phyloP scores from a whole-genome alignment of 2,888 invertebrate genomes.

The Chaitophorus viminalis region DNA sequence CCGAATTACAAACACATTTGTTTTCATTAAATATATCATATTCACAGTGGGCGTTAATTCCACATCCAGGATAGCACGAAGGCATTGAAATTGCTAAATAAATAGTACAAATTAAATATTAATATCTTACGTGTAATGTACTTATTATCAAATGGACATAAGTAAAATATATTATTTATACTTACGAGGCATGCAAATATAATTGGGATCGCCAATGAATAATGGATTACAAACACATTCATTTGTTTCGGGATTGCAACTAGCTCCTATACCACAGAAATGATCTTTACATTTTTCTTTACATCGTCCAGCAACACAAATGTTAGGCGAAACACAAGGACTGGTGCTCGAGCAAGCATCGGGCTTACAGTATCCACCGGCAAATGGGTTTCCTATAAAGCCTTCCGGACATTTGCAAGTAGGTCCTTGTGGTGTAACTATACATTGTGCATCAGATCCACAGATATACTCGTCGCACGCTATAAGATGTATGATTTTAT shows the following conservation, averaged over 20 bases:
- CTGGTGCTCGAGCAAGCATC: conserved; percentile 83
- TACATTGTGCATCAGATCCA: conserved; percentile 88
- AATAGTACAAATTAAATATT: conserved; percentile 63
- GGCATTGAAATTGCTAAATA: conserved; percentile 79
- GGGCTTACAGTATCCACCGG: conserved; percentile 84
- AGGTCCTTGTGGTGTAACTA: conserved; percentile 83
- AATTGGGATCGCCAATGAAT: conserved; percentile 88
- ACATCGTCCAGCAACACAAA: conserved; percentile 88
- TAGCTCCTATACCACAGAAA: conserved; percentile 88
- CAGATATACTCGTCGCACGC: conserved; percentile 86
- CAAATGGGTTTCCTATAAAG: conserved; percentile 87
- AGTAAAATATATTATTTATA: conserved; percentile 65
- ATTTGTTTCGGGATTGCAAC: conserved; percentile 82
- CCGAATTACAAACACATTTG: conserved; percentile 84
- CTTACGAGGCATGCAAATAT: conserved; percentile 92
- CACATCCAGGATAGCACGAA: conserved; percentile 82
- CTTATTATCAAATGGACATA: not conserved
- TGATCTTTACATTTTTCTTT: conserved; percentile 88
- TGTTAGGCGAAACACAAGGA: conserved; percentile 81
- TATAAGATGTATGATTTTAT: not conserved
- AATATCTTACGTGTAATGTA: not conserved
- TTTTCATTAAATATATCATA: conserved; percentile 76
- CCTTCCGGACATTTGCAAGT: conserved; percentile 86
- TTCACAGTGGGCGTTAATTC: conserved; percentile 86
- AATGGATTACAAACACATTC: conserved; percentile 88